Evolutionary conservation across 2,113 vertebrate genomes (phyloP), one percentile per base, ranked within the genome.

Genomic region (Lates calcarifer): DNA sequence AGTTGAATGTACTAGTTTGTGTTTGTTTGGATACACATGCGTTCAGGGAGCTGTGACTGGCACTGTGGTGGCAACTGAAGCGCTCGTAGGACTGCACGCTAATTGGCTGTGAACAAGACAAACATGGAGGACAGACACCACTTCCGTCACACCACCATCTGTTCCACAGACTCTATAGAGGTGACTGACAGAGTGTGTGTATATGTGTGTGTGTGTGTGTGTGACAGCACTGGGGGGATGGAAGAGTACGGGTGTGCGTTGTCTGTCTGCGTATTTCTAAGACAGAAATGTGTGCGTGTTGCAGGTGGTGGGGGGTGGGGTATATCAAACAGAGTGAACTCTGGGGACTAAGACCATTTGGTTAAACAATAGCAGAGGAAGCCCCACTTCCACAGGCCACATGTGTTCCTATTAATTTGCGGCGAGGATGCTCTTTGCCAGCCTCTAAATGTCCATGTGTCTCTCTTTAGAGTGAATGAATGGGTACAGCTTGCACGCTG

Each of bases 101-200:
- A 94, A 93, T 94, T 92, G 90, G 84, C 91, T 87, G 85, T 81
- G 89, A 93, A 94, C 89, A 92, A 90, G 94, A 90, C 91, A 94
- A 95, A 96, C 93, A 95, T 79, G 82, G 88, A 89, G 89, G 88
- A 93, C 77, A 76, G 87, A 89, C 81, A 77, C 74, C 89, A 84
- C 87, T 88, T 93, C 85, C 83, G 64, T 85, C 86, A 88, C 81
- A 83, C 74, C 67, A 79, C 94, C 95, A 95, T 95, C 94, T 96
- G 95, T 90, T 92, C 87, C 71, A 77, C 86, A 78, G 79, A 82
- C 85, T 85, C 88, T 77, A 63, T 76, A 61, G 85, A 79, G 76
- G 81, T 86, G 87, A 77, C 60, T 77, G 70, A 83, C 60, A 12
- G 70, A 31, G 87, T 47, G 68, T 79, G 70, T 57, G 67, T 81